Evolutionary conservation across 2,888 invertebrate genomes (phyloP), one percentile per base, ranked within the genome.

Genomic region (Meliscaeva auricollis): DNA sequence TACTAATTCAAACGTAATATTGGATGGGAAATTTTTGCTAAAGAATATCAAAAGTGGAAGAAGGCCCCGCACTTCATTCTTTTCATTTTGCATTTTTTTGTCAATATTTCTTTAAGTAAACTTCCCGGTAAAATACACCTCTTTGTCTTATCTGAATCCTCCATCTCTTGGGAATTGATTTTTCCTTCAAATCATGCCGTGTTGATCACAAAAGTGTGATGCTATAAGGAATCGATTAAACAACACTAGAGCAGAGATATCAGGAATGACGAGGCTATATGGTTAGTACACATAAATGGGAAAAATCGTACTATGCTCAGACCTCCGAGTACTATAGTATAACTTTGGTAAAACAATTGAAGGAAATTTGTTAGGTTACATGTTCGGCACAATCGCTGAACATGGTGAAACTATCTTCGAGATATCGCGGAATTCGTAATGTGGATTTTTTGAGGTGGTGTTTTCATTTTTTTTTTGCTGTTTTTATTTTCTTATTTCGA

Each of bases 141-240:
- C 41, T 13, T 7, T 30, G 26, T 0, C 48, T 75, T 81, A 85
- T 85, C 85, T 52, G 62, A 54, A 35, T 69, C 44, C 76, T 81
- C 64, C 80, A 81, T 85, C 85, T 81, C 73, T 73, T 72, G 76
- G 81, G 80, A 85, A 81, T 81, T 85, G 85, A 85, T 85, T 85
- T 85, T 76, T 66, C 73, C 56, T 73, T 81, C 76, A 85, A 85
- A 73, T 85, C 85, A 76, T 62, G 73, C 20, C 70, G 64, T 70
- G 81, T 70, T 81, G 62, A 64, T 64, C 62, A 85, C 76, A 85
- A 81, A 76, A 85, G 81, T 85, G 85, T 81, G 79, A 79, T 84
- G 75, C 70, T 66, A 46, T 35, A 64, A 64, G 38, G 66, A 72
- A 75, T 70, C 79, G 84, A 84, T 84, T 79, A 66, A 72, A 69